Conservation (phyloP, 2,888 invertebrate species). For the Spilosoma lubricipeda region DNA sequence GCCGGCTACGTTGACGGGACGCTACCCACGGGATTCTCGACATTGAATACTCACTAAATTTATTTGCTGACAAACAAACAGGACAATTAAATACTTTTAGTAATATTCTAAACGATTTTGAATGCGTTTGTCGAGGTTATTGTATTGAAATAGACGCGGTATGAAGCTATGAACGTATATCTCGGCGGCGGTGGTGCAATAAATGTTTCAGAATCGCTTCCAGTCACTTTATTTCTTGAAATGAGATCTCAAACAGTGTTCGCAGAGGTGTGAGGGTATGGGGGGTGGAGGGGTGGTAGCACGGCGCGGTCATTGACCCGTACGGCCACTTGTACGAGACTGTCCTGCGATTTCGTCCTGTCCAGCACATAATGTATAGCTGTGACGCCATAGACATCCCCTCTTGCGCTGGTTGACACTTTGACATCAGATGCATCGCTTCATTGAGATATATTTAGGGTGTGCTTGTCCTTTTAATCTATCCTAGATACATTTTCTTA, state of each 20-base stretch:
- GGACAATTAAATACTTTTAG: constrained; percentile 2
- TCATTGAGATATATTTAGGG: neutral
- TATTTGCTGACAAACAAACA: constrained; percentile 15
- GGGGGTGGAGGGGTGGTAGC: constrained; percentile 5
- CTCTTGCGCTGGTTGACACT: constrained; percentile 1
- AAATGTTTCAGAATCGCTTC: constrained; percentile 42
- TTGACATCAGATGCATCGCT: constrained; percentile 3
- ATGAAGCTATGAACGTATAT: constrained; percentile 11
- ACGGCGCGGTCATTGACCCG: constrained; percentile 41
- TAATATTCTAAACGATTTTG: constrained; percentile 5
- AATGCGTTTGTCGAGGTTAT: constrained; percentile 8
- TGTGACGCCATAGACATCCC: constrained; percentile 7
- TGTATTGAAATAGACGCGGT: constrained; percentile 5
- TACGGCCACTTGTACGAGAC: neutral
- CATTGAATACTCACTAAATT: constrained; percentile 8
- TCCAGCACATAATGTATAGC: constrained; percentile 1
- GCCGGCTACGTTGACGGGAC: neutral
- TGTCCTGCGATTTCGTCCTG: constrained; percentile 9
- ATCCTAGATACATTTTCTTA: neutral
- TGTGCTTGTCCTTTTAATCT: neutral
- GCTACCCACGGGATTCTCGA: neutral
- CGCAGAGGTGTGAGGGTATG: constrained; percentile 13
- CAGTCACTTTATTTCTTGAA: constrained; percentile 44
- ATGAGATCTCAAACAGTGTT: constrained; percentile 42
- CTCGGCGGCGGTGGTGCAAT: constrained; percentile 19